Evolutionary conservation across 2,888 invertebrate genomes (phyloP).

Genomic region (Caradrina kadenii): DNA sequence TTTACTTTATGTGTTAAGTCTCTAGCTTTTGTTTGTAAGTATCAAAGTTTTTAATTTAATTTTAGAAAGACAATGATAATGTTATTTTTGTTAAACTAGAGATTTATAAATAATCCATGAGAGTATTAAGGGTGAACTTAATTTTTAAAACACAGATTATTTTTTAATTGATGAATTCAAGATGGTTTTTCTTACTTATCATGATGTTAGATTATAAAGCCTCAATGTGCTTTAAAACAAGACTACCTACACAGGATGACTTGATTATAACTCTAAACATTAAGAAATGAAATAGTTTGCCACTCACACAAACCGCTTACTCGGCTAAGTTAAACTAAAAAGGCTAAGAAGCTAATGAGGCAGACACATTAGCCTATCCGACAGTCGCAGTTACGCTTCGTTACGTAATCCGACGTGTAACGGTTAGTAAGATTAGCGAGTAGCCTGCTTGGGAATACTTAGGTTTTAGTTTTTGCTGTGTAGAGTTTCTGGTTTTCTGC

Average conservation of each 20-base stretch:
- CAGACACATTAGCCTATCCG: slow-evolving; percentile 38
- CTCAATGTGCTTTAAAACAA: too few species aligned
- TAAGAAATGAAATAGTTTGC: background rate
- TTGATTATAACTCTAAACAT: background rate
- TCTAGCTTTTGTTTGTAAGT: slow-evolving; percentile 11
- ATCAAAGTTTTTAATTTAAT: slow-evolving; percentile 13
- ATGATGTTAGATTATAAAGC: too few species aligned
- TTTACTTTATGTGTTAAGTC: slow-evolving; percentile 12
- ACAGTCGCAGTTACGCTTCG: slow-evolving; percentile 20
- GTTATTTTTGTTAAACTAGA: background rate
- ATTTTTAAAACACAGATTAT: too few species aligned
- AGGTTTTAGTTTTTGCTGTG: slow-evolving; percentile 1
- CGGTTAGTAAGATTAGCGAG: slow-evolving; percentile 15
- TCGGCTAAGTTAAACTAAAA: slow-evolving; percentile 26
- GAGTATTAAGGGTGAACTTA: too few species aligned
- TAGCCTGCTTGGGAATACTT: background rate
- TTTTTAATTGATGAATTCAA: too few species aligned
- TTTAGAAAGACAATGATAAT: background rate
- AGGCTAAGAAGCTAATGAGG: slow-evolving; percentile 28
- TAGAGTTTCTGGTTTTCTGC: background rate
- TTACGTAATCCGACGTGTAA: slow-evolving; percentile 38
- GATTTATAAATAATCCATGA: too few species aligned
- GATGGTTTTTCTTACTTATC: too few species aligned
- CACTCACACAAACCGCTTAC: slow-evolving; percentile 14
- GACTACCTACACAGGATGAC: too few species aligned